phyloP scores from a whole-genome alignment of 2,797 vertebrate species.

The Betta splendens region DNA sequence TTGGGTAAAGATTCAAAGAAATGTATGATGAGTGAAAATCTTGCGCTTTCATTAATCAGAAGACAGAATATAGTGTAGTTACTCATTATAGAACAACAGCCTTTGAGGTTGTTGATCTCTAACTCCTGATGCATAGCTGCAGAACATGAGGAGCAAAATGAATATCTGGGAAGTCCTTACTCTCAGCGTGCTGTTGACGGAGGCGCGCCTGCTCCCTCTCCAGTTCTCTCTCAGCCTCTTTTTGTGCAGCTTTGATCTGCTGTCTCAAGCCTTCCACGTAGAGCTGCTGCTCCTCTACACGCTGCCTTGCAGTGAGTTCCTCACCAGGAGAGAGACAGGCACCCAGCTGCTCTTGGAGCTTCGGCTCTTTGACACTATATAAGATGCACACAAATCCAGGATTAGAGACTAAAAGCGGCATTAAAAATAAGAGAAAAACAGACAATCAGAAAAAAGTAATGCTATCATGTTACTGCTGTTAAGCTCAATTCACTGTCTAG shows the following conservation, averaged over 20 bases:
- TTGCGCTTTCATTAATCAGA: neutral
- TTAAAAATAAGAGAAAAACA: constrained; percentile 6
- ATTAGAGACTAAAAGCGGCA: constrained; percentile 9
- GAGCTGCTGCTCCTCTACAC: constrained; percentile 82
- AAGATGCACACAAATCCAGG: constrained; percentile 23
- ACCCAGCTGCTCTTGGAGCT: constrained; percentile 67
- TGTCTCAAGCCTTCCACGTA: constrained; percentile 85
- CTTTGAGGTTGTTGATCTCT: neutral
- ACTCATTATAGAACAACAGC: neutral
- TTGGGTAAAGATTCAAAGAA: constrained; percentile 34
- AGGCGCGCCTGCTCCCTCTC: constrained; percentile 85
- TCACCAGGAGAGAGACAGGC: constrained; percentile 53
- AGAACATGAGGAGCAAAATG: neutral
- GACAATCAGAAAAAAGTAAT: neutral
- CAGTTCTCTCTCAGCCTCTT: constrained; percentile 84
- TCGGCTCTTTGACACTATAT: constrained; percentile 46
- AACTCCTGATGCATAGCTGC: neutral
- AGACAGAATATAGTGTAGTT: neutral
- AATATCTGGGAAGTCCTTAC: constrained; percentile 76
- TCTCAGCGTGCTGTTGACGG: constrained; percentile 83
- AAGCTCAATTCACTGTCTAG: constrained; percentile 6
- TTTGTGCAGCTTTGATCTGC: constrained; percentile 86
- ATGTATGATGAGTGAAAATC: neutral
- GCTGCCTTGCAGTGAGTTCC: constrained; percentile 74
- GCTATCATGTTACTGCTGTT: constrained; percentile 10